phyloP scores from a whole-genome alignment of 2,797 vertebrate genomes.

The Pseudopleuronectes americanus region DNA sequence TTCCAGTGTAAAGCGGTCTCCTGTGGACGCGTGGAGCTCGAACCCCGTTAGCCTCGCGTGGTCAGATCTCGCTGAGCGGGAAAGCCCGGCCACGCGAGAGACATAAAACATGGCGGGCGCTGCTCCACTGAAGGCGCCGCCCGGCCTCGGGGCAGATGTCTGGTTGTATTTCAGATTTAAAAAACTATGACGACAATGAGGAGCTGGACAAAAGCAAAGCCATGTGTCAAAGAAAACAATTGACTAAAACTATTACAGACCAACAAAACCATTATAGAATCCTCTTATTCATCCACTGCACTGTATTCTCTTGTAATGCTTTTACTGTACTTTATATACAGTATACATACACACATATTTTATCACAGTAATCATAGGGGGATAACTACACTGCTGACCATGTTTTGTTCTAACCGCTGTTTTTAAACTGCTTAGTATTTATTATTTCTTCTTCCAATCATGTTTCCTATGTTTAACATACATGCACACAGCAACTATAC shows the following conservation, averaged over 20 bases:
- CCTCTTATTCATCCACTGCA: no score
- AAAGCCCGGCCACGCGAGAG: neutral
- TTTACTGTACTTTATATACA: no score
- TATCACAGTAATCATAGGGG: no score
- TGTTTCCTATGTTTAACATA: no score
- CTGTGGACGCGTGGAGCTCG: neutral
- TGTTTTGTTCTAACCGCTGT: no score
- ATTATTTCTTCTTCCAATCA: no score
- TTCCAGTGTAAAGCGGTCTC: neutral
- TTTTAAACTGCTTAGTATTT: no score
- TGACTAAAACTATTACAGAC: neutral
- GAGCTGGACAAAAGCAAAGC: constrained; percentile 9
- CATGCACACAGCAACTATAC: no score
- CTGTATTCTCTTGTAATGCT: no score
- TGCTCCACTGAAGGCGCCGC: neutral
- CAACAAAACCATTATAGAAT: no score
- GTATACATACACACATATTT: no score
- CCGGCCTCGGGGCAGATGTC: neutral
- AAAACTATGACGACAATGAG: constrained; percentile 6
- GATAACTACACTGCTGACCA: no score
- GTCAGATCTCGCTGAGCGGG: neutral
- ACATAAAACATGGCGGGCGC: neutral
- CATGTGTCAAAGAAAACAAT: neutral
- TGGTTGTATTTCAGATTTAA: constrained; percentile 13
- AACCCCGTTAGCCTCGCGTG: neutral